phyloP scores from a whole-genome alignment of 2,888 invertebrate species.

The Polydesmus complanatus region DNA sequence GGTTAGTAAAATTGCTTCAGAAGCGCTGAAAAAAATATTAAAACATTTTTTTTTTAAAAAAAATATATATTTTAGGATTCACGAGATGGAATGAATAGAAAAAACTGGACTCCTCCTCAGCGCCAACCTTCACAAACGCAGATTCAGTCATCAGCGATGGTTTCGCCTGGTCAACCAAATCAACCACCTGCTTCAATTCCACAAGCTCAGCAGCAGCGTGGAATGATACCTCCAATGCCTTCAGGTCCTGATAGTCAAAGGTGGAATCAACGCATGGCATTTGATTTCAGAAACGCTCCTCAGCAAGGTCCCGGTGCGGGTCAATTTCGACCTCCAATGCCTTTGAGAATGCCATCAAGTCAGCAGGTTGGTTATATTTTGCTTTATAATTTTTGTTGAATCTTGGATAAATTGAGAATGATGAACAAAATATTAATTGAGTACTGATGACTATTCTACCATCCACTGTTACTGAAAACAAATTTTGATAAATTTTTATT shows the following conservation, averaged over 20 bases:
- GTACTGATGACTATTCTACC: not conserved
- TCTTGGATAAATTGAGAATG: not conserved
- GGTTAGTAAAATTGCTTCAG: conserved; percentile 14
- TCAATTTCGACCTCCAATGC: conserved; percentile 26
- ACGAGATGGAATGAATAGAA: conserved; percentile 4
- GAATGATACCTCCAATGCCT: not conserved
- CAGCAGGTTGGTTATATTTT: conserved; percentile 14
- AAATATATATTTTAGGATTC: conserved; percentile 1
- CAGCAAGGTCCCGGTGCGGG: conserved; percentile 21
- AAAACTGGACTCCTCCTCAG: conserved; percentile 1
- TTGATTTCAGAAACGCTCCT: conserved; percentile 22
- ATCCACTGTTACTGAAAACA: too few species aligned
- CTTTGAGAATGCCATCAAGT: conserved; percentile 26
- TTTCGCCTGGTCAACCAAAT: not conserved
- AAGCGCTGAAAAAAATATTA: not conserved
- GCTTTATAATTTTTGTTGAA: not conserved
- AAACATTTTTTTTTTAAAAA: not conserved
- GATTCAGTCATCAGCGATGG: not conserved
- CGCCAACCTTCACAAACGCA: not conserved
- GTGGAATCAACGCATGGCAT: conserved; percentile 18
- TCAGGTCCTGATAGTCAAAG: not conserved
- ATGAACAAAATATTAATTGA: not conserved
- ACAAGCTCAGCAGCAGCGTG: not conserved
- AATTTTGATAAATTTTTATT: too few species aligned
- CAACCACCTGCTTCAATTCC: not conserved